phyloP scores from a whole-genome alignment of 2,113 vertebrate species.

The Cyphomyrus discorhynchus region DNA sequence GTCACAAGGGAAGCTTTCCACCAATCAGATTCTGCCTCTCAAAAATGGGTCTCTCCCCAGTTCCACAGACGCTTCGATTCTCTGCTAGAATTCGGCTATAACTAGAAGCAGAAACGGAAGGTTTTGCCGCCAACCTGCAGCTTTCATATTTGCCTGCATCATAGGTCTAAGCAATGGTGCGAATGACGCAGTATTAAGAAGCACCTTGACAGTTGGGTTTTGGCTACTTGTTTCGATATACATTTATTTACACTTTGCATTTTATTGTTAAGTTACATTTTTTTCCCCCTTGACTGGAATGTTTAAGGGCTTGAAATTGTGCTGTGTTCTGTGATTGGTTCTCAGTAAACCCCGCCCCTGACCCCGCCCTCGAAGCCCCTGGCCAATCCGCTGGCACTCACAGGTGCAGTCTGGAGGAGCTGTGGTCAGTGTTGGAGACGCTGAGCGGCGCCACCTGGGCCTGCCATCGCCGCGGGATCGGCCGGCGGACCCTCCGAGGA shows the following conservation, averaged over 20 bases:
- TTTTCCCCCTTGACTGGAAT: neutral
- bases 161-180: constrained; percentile 36
- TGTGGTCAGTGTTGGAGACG: constrained; percentile 45
- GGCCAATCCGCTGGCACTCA: constrained; percentile 30
- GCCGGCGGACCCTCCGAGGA: constrained; percentile 37
- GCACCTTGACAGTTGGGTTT: constrained; percentile 40
- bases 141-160: constrained; percentile 28
- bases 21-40: neutral
- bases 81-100: neutral
- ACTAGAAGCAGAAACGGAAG: neutral
- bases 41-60: neutral
- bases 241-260: constrained; percentile 10
- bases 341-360: neutral
- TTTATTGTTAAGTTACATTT: neutral
- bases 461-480: constrained; percentile 30
- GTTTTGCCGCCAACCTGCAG: neutral
- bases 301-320: constrained; percentile 5
- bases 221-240: constrained; percentile 10
- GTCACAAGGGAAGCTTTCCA: neutral
- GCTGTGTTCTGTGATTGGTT: constrained; percentile 41
- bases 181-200: constrained; percentile 34
- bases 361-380: neutral
- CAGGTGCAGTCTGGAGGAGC: constrained; percentile 54
- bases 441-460: constrained; percentile 22
- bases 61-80: neutral